A percentile compares a stretch with the other conserved stretches of the same genome.
These are phyloP conservation scores for Oncorhynchus kisutch DNA, from an alignment of 2,113 vertebrate genomes.

Conservation along the genomic window DNA sequence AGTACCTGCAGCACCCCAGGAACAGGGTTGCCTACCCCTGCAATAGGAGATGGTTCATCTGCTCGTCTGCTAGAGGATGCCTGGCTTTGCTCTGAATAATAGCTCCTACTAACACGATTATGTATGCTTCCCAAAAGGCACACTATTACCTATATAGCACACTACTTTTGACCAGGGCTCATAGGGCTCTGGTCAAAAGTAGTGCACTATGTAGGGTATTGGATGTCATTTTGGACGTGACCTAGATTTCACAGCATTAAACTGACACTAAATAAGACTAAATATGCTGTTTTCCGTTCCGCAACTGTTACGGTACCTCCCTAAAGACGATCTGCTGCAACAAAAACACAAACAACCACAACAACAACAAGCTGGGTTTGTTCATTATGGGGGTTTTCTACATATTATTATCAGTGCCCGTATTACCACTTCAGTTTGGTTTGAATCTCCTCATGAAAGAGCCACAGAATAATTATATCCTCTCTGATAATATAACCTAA, in stretches of 20 bases:
- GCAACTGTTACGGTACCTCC: background rate
- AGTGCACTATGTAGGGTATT: no score
- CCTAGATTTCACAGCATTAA: no score
- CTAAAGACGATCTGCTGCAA: background rate
- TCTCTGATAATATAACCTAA: no score
- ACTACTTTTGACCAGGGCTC: no score
- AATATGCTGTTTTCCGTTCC: background rate
- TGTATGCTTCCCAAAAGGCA: no score
- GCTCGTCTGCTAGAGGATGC: background rate
- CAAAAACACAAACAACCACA: background rate
- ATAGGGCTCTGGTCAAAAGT: no score
- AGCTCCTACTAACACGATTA: background rate
- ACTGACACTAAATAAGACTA: background rate
- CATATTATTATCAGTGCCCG: background rate
- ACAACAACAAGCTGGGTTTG: constrained; percentile 1
- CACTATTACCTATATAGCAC: no score
- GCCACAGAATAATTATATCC: no score
- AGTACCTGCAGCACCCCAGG: background rate
- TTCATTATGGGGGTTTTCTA: constrained; percentile 4
- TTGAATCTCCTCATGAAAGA: no score
- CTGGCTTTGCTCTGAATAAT: background rate
- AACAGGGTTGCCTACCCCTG: background rate
- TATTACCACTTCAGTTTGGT: no score
- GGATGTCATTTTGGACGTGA: no score
- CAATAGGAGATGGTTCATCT: background rate